Conservation (phyloP, 2,797 vertebrate species). For the Zenarchopterus dispar region DNA sequence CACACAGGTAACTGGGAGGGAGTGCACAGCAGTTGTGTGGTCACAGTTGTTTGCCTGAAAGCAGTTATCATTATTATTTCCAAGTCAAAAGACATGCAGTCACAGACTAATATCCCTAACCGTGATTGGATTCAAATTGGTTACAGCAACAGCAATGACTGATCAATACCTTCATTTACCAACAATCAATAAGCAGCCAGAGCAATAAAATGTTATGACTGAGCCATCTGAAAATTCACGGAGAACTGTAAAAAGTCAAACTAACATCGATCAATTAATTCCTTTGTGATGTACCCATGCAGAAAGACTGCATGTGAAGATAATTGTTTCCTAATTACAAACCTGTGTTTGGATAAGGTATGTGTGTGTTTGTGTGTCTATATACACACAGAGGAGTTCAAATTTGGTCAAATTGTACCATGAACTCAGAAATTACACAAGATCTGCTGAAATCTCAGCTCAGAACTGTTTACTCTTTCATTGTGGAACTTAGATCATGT, state of each 20-base stretch:
- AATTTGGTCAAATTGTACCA: not conserved
- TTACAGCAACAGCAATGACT: conserved; percentile 60
- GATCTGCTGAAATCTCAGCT: conserved; percentile 1
- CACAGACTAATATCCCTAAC: conserved; percentile 46
- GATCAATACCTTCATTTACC: conserved; percentile 75
- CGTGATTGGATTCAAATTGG: conserved; percentile 70
- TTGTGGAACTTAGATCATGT: too few species aligned
- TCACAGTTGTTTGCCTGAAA: conserved; percentile 14
- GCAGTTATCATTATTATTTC: conserved; percentile 44
- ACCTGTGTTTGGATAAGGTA: too few species aligned
- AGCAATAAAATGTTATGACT: conserved; percentile 62
- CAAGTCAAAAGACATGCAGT: conserved; percentile 54
- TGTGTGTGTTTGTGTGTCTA: too few species aligned
- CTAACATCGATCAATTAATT: conserved; percentile 29
- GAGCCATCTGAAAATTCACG: conserved; percentile 41
- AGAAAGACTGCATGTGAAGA: conserved; percentile 3
- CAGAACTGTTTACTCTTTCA: not conserved
- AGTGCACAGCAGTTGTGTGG: conserved; percentile 12
- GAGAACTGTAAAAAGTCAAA: conserved; percentile 13
- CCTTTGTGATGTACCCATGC: conserved; percentile 9
- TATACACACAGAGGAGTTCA: not conserved
- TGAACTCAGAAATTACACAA: not conserved
- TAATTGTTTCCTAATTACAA: not conserved
- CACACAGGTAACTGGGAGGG: not conserved
- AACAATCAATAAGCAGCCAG: conserved; percentile 56